Conservation (phyloP, 1,140 invertebrate species). For the Drosophila kikkawai region DNA sequence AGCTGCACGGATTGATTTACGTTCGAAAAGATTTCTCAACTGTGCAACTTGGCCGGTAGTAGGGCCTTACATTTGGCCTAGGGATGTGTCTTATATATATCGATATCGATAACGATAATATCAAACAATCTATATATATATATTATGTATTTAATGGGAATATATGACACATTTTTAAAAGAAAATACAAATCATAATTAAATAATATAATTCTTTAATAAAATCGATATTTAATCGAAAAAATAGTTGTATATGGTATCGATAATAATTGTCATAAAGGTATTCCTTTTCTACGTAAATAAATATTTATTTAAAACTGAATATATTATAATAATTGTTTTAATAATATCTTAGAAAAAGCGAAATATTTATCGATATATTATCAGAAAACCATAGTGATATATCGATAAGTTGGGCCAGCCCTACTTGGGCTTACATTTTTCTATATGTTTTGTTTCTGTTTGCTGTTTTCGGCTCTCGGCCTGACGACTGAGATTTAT, state of each 20-base stretch:
- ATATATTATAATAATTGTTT: too few relatives aligned
- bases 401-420: not conserved
- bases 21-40: conserved; percentile 84
- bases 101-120: not conserved
- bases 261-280: too few relatives aligned
- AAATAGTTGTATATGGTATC: too few relatives aligned
- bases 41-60: conserved; percentile 42
- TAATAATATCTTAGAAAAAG: too few relatives aligned
- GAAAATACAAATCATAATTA: not conserved
- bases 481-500: conserved; percentile 77
- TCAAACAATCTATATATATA: not conserved
- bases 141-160: not conserved
- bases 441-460: conserved; percentile 69
- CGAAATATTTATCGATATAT: not conserved
- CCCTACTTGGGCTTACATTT: conserved; percentile 34
- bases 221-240: too few relatives aligned
- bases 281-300: too few relatives aligned
- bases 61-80: not conserved
- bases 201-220: not conserved
- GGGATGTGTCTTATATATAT: not conserved
- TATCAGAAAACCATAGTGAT: fast-evolving
- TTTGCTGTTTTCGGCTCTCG: conserved; percentile 18
- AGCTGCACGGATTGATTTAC: conserved; percentile 84
- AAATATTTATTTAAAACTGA: too few relatives aligned
- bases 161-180: too few relatives aligned